phyloP scores from a whole-genome alignment of 23 tunicate genomes.

The Halocynthia aurantium region DNA sequence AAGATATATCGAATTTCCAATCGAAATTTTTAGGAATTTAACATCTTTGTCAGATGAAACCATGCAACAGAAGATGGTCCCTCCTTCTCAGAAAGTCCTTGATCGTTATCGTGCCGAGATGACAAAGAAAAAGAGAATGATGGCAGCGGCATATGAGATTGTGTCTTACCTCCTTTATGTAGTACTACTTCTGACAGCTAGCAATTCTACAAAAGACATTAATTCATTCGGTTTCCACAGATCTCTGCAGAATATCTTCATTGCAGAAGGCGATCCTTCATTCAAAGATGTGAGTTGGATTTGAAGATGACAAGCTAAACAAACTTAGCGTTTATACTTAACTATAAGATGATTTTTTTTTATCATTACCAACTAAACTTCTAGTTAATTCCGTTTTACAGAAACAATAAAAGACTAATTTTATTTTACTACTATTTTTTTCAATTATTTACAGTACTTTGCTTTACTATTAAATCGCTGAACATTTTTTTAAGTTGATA shows the following conservation, averaged over 20 bases:
- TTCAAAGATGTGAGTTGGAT: slow-evolving; percentile 39
- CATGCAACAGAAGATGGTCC: slow-evolving; percentile 5
- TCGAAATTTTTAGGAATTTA: not conserved
- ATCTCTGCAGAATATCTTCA: slow-evolving; percentile 51
- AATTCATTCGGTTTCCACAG: slow-evolving; percentile 31
- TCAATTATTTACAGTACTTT: too few species aligned
- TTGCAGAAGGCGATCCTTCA: slow-evolving; percentile 30
- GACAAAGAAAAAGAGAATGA: slow-evolving; percentile 52
- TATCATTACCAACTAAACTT: too few species aligned
- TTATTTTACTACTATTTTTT: too few species aligned
- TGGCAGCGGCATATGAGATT: slow-evolving; percentile 55
- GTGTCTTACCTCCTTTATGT: slow-evolving; percentile 52
- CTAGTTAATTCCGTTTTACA: too few species aligned
- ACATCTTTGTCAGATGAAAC: not conserved
- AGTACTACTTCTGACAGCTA: slow-evolving; percentile 40
- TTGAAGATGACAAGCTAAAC: too few species aligned
- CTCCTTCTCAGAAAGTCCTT: slow-evolving; percentile 33
- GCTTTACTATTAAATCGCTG: too few species aligned
- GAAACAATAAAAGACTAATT: too few species aligned
- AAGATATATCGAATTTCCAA: not conserved
- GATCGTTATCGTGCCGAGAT: slow-evolving; percentile 37
- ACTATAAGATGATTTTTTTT: too few species aligned
- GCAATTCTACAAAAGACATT: slow-evolving; percentile 51
- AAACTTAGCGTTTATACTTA: too few species aligned
- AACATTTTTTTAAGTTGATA: too few species aligned